These are phyloP conservation scores for Equus quagga DNA, from an alignment of 2,113 vertebrate species.

Conservation along the genomic window DNA sequence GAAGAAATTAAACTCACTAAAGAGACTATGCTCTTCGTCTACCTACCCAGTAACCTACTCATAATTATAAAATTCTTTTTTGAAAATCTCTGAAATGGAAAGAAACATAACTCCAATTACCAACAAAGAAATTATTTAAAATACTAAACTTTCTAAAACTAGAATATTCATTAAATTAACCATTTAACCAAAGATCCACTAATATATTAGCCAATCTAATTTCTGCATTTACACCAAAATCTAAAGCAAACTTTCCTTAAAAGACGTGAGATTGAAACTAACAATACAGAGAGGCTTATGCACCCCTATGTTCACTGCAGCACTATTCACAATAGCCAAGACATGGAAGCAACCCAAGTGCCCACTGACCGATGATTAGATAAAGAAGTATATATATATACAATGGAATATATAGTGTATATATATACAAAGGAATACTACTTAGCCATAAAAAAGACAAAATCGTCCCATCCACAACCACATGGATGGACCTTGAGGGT, in stretches of 20 bases:
- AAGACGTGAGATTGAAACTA: neutral
- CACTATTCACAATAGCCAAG: too few species aligned
- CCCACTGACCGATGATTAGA: too few species aligned
- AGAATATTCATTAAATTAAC: constrained; percentile 37
- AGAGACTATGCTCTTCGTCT: neutral
- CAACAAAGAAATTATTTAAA: constrained; percentile 52
- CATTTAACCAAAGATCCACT: constrained; percentile 17
- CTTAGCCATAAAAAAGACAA: too few species aligned
- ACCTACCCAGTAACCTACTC: constrained; percentile 5
- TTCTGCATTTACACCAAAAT: constrained; percentile 46
- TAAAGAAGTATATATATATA: too few species aligned
- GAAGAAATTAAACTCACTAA: constrained; percentile 37
- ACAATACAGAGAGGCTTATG: too few species aligned
- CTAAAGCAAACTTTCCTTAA: constrained; percentile 25
- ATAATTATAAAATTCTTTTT: constrained; percentile 33
- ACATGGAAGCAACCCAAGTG: too few species aligned
- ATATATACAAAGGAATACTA: too few species aligned
- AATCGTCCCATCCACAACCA: too few species aligned
- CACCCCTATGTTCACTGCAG: too few species aligned
- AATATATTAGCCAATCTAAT: constrained; percentile 24
- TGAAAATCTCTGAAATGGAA: constrained; percentile 42
- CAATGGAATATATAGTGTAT: too few species aligned
- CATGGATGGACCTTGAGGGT: too few species aligned
- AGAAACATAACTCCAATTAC: neutral
- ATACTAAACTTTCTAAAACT: neutral